Evolutionary conservation across 2,797 vertebrate species (phyloP).

Genomic region (Paratrypauchen microcephalus): DNA sequence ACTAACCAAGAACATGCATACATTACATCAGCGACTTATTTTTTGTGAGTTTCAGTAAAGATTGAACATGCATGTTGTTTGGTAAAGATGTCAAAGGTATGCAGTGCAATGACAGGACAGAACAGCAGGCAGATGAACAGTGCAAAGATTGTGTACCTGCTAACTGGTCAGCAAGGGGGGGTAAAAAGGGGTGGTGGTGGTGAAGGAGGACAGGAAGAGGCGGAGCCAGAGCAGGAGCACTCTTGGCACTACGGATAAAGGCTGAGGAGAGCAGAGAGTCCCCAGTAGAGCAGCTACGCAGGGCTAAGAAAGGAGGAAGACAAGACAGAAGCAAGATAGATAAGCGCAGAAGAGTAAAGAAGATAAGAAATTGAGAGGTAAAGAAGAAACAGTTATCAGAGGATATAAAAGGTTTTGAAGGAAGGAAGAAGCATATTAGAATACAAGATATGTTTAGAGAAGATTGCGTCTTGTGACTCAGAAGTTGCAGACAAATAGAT

Average conservation of each 20-base stretch:
- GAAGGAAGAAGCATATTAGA: neutral
- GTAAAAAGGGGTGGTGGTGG: constrained; percentile 98
- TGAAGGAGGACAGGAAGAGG: constrained; percentile 83
- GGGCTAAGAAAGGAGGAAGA: constrained; percentile 87
- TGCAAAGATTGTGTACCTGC: constrained; percentile 93
- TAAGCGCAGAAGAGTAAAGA: constrained; percentile 12
- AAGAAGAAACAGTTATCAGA: constrained; percentile 7
- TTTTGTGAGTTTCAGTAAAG: neutral
- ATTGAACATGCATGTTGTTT: constrained; percentile 16
- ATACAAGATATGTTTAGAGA: neutral
- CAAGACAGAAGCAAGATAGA: constrained; percentile 70
- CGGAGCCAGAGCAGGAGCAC: constrained; percentile 99
- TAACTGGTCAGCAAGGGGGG: constrained; percentile 99
- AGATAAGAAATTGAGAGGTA: constrained; percentile 27
- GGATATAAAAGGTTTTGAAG: neutral
- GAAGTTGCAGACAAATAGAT: neutral
- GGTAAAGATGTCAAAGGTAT: constrained; percentile 22
- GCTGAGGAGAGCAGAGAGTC: constrained; percentile 99
- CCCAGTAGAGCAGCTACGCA: constrained; percentile 99
- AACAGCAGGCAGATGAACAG: constrained; percentile 56
- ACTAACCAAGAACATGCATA: neutral
- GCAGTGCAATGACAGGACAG: constrained; percentile 28
- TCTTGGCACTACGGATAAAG: constrained; percentile 99
- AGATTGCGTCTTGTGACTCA: neutral
- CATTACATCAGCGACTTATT: neutral